phyloP scores from a whole-genome alignment of 2,888 invertebrate genomes.

The Trachelus troglodyta region DNA sequence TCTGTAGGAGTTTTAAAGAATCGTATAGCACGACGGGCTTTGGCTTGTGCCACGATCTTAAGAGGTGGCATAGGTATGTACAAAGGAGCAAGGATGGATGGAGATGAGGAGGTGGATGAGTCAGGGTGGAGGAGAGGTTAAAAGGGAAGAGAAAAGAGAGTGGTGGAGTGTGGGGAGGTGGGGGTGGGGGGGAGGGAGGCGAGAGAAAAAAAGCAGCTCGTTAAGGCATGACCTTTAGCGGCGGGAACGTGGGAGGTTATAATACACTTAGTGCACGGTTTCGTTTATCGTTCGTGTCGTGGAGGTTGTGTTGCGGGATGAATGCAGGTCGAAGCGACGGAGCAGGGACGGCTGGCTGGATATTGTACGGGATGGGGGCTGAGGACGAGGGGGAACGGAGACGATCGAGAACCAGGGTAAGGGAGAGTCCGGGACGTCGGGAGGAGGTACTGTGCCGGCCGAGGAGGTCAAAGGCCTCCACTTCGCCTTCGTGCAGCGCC shows the following conservation, averaged over 20 bases:
- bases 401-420: slow-evolving; percentile 8
- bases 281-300: slow-evolving; percentile 46
- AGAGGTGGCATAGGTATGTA: slow-evolving; percentile 3
- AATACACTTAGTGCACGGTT: slow-evolving; percentile 51
- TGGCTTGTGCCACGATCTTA: background rate
- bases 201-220: slow-evolving; percentile 49
- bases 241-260: slow-evolving; percentile 60
- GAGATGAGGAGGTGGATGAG: slow-evolving; percentile 10
- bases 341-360: slow-evolving; percentile 10
- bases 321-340: slow-evolving; percentile 46
- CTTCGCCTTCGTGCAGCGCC: slow-evolving; percentile 50
- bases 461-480: slow-evolving; percentile 64
- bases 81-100: slow-evolving; percentile 12
- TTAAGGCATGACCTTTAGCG: slow-evolving; percentile 63
- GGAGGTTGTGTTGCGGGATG: slow-evolving; percentile 37
- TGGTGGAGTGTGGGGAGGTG: background rate
- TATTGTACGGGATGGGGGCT: slow-evolving; percentile 8
- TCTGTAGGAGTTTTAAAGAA: background rate
- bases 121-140: slow-evolving; percentile 13
- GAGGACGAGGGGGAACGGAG: slow-evolving; percentile 10
- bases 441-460: slow-evolving; percentile 22
- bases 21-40: background rate
- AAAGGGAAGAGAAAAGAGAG: slow-evolving; percentile 2
- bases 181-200: background rate
- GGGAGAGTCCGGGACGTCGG: slow-evolving; percentile 17